These are phyloP conservation scores for Miniopterus natalensis DNA, from an alignment of 2,113 vertebrate species.

Conservation along the genomic window DNA sequence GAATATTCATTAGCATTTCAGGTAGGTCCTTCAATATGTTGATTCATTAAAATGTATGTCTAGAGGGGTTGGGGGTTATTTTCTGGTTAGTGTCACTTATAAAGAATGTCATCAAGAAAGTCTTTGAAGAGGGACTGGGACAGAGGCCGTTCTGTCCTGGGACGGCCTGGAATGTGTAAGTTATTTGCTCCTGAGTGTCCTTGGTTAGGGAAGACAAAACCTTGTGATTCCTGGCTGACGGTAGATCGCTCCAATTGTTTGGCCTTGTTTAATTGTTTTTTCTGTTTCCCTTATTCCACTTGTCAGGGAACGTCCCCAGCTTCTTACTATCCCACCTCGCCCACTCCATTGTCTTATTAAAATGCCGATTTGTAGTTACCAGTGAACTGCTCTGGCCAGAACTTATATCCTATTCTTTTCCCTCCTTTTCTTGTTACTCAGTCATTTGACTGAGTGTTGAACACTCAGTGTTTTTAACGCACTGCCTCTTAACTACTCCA, in stretches of 20 bases:
- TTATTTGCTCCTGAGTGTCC: neutral
- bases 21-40: neutral
- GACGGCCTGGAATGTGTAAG: neutral
- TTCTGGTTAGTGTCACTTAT: neutral
- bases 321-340: neutral
- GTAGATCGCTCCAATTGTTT: neutral
- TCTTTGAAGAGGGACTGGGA: no score
- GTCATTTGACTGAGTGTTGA: neutral
- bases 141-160: no score
- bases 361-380: neutral
- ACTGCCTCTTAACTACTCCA: fast-evolving
- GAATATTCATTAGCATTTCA: neutral
- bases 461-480: neutral
- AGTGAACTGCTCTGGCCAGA: neutral
- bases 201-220: neutral
- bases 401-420: neutral
- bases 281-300: neutral
- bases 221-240: neutral
- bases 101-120: neutral
- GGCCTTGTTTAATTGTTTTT: neutral
- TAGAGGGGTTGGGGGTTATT: neutral
- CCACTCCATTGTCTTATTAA: neutral
- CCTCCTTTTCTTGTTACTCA: neutral
- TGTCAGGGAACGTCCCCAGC: neutral
- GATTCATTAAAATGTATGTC: neutral